A percentile compares a stretch with the other conserved stretches of the same genome.
These are phyloP conservation scores for Tholera decimalis DNA, from an alignment of 2,888 invertebrate genomes.

Conservation along the genomic window DNA sequence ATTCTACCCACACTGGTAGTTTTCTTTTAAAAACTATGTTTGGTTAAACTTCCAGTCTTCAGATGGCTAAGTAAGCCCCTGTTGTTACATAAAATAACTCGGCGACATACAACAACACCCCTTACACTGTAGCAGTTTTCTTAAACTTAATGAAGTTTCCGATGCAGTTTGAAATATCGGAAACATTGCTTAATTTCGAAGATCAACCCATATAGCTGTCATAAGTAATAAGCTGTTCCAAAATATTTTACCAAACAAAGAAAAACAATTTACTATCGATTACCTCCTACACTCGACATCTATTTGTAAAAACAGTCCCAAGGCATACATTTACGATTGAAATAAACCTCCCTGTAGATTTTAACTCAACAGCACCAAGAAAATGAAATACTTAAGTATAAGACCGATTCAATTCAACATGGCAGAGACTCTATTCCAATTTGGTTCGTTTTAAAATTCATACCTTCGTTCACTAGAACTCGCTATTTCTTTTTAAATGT, in stretches of 20 bases:
- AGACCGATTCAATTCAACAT: conserved; percentile 56
- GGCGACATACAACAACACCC: no score
- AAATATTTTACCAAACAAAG: background rate
- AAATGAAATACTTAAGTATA: conserved; percentile 47
- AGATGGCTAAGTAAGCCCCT: no score
- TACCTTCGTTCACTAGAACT: conserved; percentile 63
- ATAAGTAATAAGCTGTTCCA: background rate
- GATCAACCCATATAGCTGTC: no score
- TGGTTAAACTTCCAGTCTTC: no score
- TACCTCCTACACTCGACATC: background rate
- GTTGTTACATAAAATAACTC: no score
- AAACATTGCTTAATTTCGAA: no score
- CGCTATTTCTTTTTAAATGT: conserved; percentile 55
- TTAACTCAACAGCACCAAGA: conserved; percentile 29
- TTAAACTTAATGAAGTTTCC: no score
- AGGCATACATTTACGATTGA: conserved; percentile 22
- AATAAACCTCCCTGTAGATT: conserved; percentile 25
- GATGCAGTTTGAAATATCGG: no score
- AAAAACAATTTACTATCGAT: conserved; percentile 2
- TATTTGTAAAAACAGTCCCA: conserved; percentile 4
- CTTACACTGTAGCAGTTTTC: no score
- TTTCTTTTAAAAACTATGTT: no score
- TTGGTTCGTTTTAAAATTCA: conserved; percentile 72
- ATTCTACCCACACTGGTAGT: no score
- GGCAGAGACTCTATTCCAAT: conserved; percentile 65